These are phyloP conservation scores for Pygocentrus nattereri DNA, from an alignment of 2,797 vertebrate genomes.

Conservation along the genomic window DNA sequence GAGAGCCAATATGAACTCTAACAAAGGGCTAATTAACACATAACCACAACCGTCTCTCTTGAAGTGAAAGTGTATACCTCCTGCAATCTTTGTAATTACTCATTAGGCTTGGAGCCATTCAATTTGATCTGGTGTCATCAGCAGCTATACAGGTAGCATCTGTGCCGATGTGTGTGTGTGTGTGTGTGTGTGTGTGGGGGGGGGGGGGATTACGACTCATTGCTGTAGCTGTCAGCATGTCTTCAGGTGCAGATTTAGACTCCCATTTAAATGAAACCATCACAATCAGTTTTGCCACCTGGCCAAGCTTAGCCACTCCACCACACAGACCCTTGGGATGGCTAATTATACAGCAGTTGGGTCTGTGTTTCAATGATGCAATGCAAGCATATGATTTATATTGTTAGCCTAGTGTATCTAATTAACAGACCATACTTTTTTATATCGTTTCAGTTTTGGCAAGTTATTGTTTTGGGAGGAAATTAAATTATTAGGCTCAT, in stretches of 20 bases:
- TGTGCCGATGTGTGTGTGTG: slow-evolving; percentile 44
- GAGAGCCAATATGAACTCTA: slow-evolving; percentile 20
- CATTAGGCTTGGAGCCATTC: slow-evolving; percentile 58
- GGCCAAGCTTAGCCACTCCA: slow-evolving; percentile 56
- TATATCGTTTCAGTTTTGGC: no score
- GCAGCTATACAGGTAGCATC: slow-evolving; percentile 59
- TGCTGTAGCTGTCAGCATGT: slow-evolving; percentile 56
- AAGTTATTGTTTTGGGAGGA: no score
- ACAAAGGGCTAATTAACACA: slow-evolving; percentile 56
- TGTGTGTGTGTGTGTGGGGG: no score
- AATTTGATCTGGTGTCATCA: slow-evolving; percentile 57
- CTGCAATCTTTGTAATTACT: slow-evolving; percentile 51
- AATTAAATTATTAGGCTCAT: no score
- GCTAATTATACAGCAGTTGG: slow-evolving; percentile 16
- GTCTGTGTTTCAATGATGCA: slow-evolving; percentile 1
- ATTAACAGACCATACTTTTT: not conserved
- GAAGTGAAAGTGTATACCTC: slow-evolving; percentile 49
- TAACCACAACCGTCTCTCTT: slow-evolving; percentile 37
- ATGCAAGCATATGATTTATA: slow-evolving; percentile 17
- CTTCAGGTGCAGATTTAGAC: slow-evolving; percentile 64
- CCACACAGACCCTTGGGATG: slow-evolving; percentile 14
- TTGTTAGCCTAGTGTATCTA: not conserved
- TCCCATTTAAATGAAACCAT: slow-evolving; percentile 60
- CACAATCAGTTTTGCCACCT: slow-evolving; percentile 75
- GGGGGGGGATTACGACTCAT: slow-evolving; percentile 66